Conservation (phyloP, 35 echinoderm and acorn worm genomes). For the Acanthaster planci region DNA sequence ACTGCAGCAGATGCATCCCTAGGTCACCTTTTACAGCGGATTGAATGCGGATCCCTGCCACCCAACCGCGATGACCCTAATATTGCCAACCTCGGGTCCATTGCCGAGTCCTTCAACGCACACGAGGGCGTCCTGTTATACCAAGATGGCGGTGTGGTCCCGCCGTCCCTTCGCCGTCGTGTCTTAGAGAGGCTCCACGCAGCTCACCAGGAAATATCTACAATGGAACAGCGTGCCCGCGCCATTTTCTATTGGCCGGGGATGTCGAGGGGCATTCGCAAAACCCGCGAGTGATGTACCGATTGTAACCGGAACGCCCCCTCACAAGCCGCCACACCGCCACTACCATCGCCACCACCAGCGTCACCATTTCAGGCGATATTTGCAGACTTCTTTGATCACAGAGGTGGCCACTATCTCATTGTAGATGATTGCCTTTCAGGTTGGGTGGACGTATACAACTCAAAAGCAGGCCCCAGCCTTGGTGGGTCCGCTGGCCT, state of each 20-base stretch:
- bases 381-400: constrained; percentile 30
- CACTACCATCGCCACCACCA: neutral
- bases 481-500: constrained; percentile 45
- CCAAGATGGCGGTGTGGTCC: neutral
- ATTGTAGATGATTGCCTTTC: neutral
- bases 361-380: constrained; percentile 29
- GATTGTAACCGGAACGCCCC: constrained; percentile 34
- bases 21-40: neutral
- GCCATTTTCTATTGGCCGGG: constrained; percentile 18
- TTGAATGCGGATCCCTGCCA: too few species aligned
- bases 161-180: neutral
- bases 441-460: neutral
- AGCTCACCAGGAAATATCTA: constrained; percentile 19
- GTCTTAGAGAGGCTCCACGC: neutral
- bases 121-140: constrained; percentile 1
- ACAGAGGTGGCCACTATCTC: neutral
- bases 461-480: constrained; percentile 9
- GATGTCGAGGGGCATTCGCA: neutral
- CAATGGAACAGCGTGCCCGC: neutral
- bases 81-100: neutral
- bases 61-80: neutral
- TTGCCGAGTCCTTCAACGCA: neutral
- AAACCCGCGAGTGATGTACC: neutral
- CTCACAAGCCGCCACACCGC: constrained; percentile 29
- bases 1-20: neutral